Evolutionary conservation across 2,113 vertebrate genomes (phyloP), one percentile per base, ranked within the genome.

Genomic region (Lonchura striata): DNA sequence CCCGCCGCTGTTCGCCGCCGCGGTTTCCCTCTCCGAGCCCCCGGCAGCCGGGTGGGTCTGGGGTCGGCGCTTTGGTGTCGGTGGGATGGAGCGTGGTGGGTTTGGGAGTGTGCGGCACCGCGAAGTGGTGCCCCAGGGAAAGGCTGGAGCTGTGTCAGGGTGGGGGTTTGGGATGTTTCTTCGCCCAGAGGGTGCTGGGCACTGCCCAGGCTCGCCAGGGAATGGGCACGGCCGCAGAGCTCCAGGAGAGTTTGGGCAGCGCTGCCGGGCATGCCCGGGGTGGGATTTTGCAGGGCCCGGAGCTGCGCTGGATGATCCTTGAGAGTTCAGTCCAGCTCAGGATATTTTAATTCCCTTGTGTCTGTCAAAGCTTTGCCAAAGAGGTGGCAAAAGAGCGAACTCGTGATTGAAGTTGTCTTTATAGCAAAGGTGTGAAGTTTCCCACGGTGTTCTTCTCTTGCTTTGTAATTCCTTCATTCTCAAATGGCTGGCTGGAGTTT

Each of bases 121-220:
- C 13, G 79, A 4, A 1, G 30, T 1, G 54, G 24, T 20, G 46
- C 37, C 66, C 47, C 4, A 12, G 82, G 68, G 82, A 17, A 30
- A 2, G 82, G 59, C 59, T 10, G 82, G 30, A 12, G 70, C 19
- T 20, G 82, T 10, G 50, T 0, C 19, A 6, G 19, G 33, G 3
- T 6, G 49, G 28, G 0, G 19, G 0, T 46, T 25, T 47, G 30
- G 53, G 53, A 1, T 9, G 14, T 15, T 50, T 19, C 24, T 6
- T 11, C 30, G 4, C 16, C 6, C 44, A 15, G 61, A 17, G 61
- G 16, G 24, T 24, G 60, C 5, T 52, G 9, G 56, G 66, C 66
- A 6, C 33, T 64, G 49, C 1, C 0, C 27, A 14, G 39, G 81
- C 25, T 63, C 8, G 47, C 22, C 27, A 23, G 15, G 46, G 54